Evolutionary conservation across 2,113 vertebrate genomes (phyloP).

Genomic region (Corapipo altera): DNA sequence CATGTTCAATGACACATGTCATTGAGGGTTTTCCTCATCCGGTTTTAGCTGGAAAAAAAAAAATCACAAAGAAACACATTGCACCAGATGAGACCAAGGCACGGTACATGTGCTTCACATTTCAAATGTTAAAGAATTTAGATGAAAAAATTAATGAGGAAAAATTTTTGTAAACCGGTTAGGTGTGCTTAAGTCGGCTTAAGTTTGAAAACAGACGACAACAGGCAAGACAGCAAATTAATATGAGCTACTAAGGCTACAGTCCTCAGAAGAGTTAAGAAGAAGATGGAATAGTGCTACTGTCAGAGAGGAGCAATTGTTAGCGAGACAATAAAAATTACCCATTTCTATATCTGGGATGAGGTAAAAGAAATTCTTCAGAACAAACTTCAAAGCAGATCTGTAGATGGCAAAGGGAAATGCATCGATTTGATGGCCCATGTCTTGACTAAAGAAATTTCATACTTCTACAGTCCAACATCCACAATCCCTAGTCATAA

Average conservation of each 20-base stretch:
- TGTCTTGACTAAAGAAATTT: not conserved
- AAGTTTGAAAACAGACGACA: not conserved
- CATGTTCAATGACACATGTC: not conserved
- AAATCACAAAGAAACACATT: not conserved
- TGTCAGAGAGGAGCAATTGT: not conserved
- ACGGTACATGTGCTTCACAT: not conserved
- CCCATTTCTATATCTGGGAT: not conserved
- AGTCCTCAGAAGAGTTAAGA: not conserved
- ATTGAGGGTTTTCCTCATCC: not conserved
- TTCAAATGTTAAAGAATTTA: not conserved
- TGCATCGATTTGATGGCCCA: not conserved
- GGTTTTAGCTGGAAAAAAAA: not conserved
- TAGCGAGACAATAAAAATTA: not conserved
- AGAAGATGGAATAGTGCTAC: not conserved
- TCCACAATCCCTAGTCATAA: not conserved
- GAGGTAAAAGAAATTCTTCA: not conserved
- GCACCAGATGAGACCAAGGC: not conserved
- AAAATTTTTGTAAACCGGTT: not conserved
- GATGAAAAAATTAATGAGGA: not conserved
- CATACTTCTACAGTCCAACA: not conserved
- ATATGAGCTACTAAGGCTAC: not conserved
- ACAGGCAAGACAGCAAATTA: not conserved
- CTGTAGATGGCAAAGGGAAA: not conserved
- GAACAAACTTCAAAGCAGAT: not conserved
- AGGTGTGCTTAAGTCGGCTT: not conserved